phyloP scores from a whole-genome alignment of 2,888 invertebrate species.

The Drosophila multiciliata region DNA sequence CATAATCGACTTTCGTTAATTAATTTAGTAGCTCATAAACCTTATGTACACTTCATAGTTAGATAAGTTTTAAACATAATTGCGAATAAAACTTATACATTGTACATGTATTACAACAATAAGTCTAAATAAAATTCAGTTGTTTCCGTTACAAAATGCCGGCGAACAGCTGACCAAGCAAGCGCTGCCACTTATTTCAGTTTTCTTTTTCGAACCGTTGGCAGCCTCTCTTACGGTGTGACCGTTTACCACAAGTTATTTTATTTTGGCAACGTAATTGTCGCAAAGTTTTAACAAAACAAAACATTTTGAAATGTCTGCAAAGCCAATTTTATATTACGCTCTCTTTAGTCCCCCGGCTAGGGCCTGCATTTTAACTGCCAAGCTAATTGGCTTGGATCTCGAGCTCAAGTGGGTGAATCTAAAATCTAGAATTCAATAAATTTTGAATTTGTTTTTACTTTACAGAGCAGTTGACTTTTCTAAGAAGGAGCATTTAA shows the following conservation, averaged over 20 bases:
- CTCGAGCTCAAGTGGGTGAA: constrained; percentile 83
- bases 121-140: neutral
- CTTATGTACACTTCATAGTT: constrained; percentile 17
- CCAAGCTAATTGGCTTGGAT: constrained; percentile 85
- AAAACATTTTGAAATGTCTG: constrained; percentile 30
- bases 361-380: constrained; percentile 85
- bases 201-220: constrained; percentile 28
- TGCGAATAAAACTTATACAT: constrained; percentile 33
- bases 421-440: neutral
- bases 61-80: constrained; percentile 11
- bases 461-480: constrained; percentile 84
- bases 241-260: neutral
- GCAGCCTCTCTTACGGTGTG: constrained; percentile 26
- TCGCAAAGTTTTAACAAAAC: constrained; percentile 2
- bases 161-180: constrained; percentile 20
- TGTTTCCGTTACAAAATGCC: constrained; percentile 8
- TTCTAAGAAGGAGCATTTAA: constrained; percentile 82
- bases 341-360: constrained; percentile 85
- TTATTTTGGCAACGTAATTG: neutral
- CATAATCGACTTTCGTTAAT: constrained; percentile 16
- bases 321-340: constrained; percentile 84
- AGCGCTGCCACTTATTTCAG: constrained; percentile 29
- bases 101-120: constrained; percentile 8
- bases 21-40: constrained; percentile 12
- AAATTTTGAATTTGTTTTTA: neutral